Percentiles rank a stretch among this genome's conserved stretches.
Conservation (phyloP, 2,888 invertebrate genomes). For the Conchocele bisecta region DNA sequence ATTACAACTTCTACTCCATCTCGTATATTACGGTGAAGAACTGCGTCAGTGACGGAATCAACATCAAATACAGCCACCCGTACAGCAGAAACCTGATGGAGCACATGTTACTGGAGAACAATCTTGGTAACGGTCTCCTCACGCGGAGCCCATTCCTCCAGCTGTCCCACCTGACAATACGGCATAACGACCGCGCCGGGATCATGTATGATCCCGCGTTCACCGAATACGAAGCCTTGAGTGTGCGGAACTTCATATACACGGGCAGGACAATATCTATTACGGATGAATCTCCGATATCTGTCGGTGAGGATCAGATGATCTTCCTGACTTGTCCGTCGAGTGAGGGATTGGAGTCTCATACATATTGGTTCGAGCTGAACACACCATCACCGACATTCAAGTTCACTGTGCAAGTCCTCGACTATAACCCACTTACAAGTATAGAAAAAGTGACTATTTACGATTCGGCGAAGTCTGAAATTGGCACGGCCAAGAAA, state of each 20-base stretch:
- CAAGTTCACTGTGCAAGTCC: conserved; percentile 73
- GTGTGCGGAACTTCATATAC: conserved; percentile 76
- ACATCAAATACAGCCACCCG: conserved; percentile 96
- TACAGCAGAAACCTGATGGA: conserved; percentile 90
- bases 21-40: conserved; percentile 87
- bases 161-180: conserved; percentile 88
- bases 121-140: conserved; percentile 90
- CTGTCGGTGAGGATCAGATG: conserved; percentile 60
- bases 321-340: conserved; percentile 67
- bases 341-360: conserved; percentile 44
- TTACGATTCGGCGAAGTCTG: conserved; percentile 59
- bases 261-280: conserved; percentile 58
- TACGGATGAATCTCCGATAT: conserved; percentile 28
- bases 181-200: conserved; percentile 93
- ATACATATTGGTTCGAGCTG: conserved; percentile 66
- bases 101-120: conserved; percentile 85
- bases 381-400: conserved; percentile 30
- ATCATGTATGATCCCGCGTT: conserved; percentile 96
- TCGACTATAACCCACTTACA: conserved; percentile 80
- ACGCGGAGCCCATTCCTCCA: conserved; percentile 89
- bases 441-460: conserved; percentile 77
- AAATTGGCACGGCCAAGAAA: conserved; percentile 46
- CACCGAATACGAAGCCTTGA: conserved; percentile 83
- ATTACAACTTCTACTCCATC: conserved; percentile 85
- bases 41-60: conserved; percentile 96